These are phyloP conservation scores for Sternotherus odoratus DNA, from an alignment of 2,797 vertebrate genomes.

Conservation along the genomic window DNA sequence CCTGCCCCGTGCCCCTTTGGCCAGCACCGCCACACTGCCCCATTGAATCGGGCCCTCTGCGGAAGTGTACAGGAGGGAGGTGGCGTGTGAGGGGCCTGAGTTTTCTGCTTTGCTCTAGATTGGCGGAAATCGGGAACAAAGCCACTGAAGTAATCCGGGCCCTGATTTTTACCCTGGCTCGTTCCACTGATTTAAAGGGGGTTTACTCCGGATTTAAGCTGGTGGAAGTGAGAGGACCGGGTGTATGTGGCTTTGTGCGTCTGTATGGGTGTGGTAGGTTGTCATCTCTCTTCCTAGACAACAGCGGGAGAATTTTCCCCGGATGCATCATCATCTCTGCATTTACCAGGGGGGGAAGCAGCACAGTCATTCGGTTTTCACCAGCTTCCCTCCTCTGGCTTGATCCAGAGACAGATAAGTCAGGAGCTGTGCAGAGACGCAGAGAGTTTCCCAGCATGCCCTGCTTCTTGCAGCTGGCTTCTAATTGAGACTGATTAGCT, in stretches of 20 bases:
- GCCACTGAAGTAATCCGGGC: not conserved
- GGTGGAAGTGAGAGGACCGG: not conserved
- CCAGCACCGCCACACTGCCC: not conserved
- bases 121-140: not conserved
- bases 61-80: not conserved
- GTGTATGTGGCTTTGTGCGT: not conserved
- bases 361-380: not conserved
- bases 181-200: not conserved
- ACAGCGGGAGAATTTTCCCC: not conserved
- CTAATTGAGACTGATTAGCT: not conserved
- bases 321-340: not conserved
- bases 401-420: not conserved
- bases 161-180: not conserved
- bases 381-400: not conserved
- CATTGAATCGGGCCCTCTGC: not conserved
- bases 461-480: not conserved
- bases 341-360: not conserved
- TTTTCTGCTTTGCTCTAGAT: not conserved
- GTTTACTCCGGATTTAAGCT: not conserved
- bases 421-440: not conserved
- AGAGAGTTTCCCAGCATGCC: not conserved
- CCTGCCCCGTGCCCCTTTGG: not conserved
- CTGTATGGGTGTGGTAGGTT: not conserved
- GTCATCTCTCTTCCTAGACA: not conserved
- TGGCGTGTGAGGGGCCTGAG: fast-evolving